phyloP scores from a whole-genome alignment of 2,797 vertebrate genomes.

The Acestrorhynchus altus region DNA sequence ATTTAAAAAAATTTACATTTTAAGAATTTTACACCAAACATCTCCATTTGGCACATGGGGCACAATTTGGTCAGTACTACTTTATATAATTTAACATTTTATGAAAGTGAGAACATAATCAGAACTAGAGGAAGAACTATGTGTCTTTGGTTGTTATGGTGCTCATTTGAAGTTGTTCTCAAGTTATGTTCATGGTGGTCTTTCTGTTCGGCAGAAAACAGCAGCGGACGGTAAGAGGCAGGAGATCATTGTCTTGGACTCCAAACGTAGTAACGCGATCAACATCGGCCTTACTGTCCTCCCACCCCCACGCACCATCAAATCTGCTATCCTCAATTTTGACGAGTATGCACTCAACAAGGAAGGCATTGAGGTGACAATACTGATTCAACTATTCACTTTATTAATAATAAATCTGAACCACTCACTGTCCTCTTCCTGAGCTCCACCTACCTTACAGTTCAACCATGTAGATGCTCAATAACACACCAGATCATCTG shows the following conservation, averaged over 20 bases:
- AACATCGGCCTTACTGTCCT: slow-evolving; percentile 88
- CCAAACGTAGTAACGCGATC: slow-evolving; percentile 83
- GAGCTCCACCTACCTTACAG: no score
- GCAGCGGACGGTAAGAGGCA: slow-evolving; percentile 92
- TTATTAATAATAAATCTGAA: background rate
- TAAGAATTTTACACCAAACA: no score
- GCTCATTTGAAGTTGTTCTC: no score
- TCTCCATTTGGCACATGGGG: no score
- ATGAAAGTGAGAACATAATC: no score
- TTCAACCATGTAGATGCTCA: no score
- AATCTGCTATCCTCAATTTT: slow-evolving; percentile 89
- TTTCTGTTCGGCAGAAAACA: slow-evolving; percentile 81
- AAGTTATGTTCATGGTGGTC: background rate
- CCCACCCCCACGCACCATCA: slow-evolving; percentile 88
- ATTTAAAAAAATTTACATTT: no score
- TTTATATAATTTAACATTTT: no score
- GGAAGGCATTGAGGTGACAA: slow-evolving; percentile 89
- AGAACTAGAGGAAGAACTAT: no score
- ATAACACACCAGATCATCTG: no score
- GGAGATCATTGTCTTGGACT: slow-evolving; percentile 88
- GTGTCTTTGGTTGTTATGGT: no score
- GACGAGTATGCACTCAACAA: slow-evolving; percentile 91
- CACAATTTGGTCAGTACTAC: no score
- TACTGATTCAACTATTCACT: background rate
- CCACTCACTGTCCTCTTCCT: background rate